A percentile compares a stretch with the other conserved stretches of the same genome.
These are phyloP conservation scores for Dendrolimus houi DNA, from an alignment of 2,888 invertebrate genomes.

Conservation along the genomic window DNA sequence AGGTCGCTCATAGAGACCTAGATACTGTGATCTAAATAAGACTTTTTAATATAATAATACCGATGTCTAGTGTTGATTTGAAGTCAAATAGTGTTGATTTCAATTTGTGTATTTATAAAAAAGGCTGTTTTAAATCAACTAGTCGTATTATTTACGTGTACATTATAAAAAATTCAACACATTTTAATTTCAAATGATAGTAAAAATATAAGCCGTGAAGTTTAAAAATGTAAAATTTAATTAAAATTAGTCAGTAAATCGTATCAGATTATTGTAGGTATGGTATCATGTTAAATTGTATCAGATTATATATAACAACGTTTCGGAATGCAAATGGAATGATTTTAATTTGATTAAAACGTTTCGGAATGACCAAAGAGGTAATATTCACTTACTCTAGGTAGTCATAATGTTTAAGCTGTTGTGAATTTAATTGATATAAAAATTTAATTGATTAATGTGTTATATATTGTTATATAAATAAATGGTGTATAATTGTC, in stretches of 20 bases:
- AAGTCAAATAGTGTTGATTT: constrained; percentile 50
- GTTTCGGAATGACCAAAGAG: constrained; percentile 63
- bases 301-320: constrained; percentile 3
- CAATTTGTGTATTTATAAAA: constrained; percentile 30
- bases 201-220: neutral
- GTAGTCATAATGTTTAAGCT: constrained; percentile 33
- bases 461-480: constrained; percentile 40
- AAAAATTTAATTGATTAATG: constrained; percentile 25
- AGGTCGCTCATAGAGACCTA: constrained; percentile 59
- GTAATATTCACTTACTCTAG: constrained; percentile 29
- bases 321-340: constrained; percentile 13
- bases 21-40: constrained; percentile 76
- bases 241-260: constrained; percentile 6
- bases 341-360: constrained; percentile 9
- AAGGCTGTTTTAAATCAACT: constrained; percentile 47
- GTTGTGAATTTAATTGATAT: constrained; percentile 55
- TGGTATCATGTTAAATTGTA: constrained; percentile 4
- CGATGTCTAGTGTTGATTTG: constrained; percentile 49
- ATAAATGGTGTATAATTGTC: constrained; percentile 34
- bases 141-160: constrained; percentile 46
- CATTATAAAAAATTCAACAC: constrained; percentile 13
- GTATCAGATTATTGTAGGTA: neutral
- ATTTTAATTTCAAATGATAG: constrained; percentile 3
- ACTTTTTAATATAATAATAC: constrained; percentile 43
- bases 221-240: constrained; percentile 3